phyloP scores from a whole-genome alignment of 2,888 invertebrate genomes.

The Thereva unica region DNA sequence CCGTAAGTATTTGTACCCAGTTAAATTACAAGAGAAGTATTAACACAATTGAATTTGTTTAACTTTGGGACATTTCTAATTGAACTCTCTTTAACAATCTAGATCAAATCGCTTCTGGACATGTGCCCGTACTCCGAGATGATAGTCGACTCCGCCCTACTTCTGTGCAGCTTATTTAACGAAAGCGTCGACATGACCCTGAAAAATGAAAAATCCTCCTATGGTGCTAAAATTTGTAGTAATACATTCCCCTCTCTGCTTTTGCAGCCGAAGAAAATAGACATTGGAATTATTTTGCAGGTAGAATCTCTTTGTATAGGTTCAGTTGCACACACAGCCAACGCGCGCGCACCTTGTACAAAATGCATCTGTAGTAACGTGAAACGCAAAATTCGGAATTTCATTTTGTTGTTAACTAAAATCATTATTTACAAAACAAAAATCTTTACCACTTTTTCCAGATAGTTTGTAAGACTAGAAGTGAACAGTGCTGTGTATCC shows the following conservation, averaged over 20 bases:
- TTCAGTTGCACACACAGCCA: neutral
- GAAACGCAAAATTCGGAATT: no score
- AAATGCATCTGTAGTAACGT: neutral
- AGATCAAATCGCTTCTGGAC: slow-evolving; percentile 44
- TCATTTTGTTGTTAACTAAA: no score
- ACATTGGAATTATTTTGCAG: slow-evolving; percentile 75
- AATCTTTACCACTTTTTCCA: slow-evolving; percentile 34
- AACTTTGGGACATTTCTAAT: neutral
- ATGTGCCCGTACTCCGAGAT: slow-evolving; percentile 39
- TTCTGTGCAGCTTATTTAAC: slow-evolving; percentile 40
- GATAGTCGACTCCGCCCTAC: slow-evolving; percentile 42
- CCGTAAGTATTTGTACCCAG: slow-evolving; percentile 45
- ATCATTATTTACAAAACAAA: neutral
- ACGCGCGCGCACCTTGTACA: neutral
- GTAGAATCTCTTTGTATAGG: slow-evolving; percentile 54
- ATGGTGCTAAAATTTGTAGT: slow-evolving; percentile 63
- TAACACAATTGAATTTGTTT: neutral
- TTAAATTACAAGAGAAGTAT: neutral
- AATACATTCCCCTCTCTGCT: slow-evolving; percentile 76
- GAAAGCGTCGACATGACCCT: slow-evolving; percentile 38
- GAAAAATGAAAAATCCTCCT: slow-evolving; percentile 38
- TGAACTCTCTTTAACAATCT: neutral
- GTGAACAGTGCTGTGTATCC: slow-evolving; percentile 71
- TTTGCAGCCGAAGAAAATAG: slow-evolving; percentile 71
- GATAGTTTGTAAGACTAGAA: slow-evolving; percentile 66